These are phyloP conservation scores for Danaus melanippus DNA, from an alignment of 1,140 invertebrate genomes.

Conservation along the genomic window DNA sequence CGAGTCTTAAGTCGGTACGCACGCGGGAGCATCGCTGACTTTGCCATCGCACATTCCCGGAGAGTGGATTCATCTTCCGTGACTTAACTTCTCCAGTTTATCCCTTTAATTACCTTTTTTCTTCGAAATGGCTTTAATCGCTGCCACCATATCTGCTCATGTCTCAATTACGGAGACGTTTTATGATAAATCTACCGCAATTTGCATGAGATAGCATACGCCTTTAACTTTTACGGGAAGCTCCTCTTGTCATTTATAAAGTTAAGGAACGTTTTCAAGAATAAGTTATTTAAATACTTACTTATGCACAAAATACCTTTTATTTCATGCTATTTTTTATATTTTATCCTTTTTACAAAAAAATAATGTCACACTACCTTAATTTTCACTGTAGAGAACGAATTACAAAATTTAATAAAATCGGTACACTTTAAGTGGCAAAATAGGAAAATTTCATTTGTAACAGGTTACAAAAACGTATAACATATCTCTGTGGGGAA, in stretches of 20 bases:
- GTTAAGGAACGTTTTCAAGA: slow-evolving; percentile 64
- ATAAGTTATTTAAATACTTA: slow-evolving; percentile 67
- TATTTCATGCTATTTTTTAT: too few relatives aligned
- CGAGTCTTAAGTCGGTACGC: slow-evolving; percentile 43
- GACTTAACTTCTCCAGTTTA: slow-evolving; percentile 65
- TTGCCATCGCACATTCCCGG: slow-evolving; percentile 13
- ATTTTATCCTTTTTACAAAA: too few relatives aligned
- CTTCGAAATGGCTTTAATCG: slow-evolving; percentile 59
- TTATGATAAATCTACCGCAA: slow-evolving; percentile 72
- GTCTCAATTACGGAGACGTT: slow-evolving; percentile 70
- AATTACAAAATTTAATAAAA: too few relatives aligned
- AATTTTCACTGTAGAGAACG: too few relatives aligned
- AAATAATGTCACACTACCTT: too few relatives aligned
- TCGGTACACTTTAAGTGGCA: slow-evolving; percentile 11
- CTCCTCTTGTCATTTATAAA: slow-evolving; percentile 69
- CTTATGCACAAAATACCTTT: slow-evolving; percentile 10
- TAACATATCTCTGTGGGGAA: slow-evolving; percentile 50
- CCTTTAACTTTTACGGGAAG: slow-evolving; percentile 67
- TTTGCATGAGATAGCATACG: slow-evolving; percentile 72
- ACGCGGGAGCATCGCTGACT: slow-evolving; percentile 21
- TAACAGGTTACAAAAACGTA: slow-evolving; percentile 48
- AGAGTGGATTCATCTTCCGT: slow-evolving; percentile 41
- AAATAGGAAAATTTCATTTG: slow-evolving; percentile 27
- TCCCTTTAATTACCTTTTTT: slow-evolving; percentile 72
- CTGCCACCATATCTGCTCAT: slow-evolving; percentile 67